Percentiles rank a stretch among this genome's conserved stretches.
Evolutionary conservation across 2,888 invertebrate genomes (phyloP).

Genomic region (Pteria penguin): DNA sequence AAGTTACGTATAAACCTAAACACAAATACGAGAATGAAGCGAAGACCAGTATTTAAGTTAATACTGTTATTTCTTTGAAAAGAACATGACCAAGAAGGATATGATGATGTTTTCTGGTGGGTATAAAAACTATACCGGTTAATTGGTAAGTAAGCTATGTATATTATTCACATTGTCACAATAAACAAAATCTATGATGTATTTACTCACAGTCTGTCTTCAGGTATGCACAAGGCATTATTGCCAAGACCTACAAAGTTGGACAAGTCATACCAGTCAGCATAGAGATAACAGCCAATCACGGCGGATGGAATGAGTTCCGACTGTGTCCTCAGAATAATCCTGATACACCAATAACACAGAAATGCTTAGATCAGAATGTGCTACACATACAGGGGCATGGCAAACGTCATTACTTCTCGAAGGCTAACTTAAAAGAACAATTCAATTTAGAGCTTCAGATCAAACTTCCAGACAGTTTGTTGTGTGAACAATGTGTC

Average conservation of each 20-base stretch:
- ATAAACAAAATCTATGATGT: neutral
- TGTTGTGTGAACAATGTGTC: slow-evolving; percentile 77
- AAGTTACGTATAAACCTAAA: too few relatives aligned
- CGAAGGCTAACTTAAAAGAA: slow-evolving; percentile 17
- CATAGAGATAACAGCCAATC: slow-evolving; percentile 55
- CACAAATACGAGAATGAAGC: too few relatives aligned
- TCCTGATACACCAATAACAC: slow-evolving; percentile 40
- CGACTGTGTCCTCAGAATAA: slow-evolving; percentile 56
- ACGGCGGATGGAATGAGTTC: slow-evolving; percentile 56
- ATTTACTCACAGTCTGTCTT: neutral
- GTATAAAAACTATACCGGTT: neutral
- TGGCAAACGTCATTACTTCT: slow-evolving; percentile 50
- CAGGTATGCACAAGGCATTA: slow-evolving; percentile 56
- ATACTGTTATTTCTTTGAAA: too few relatives aligned
- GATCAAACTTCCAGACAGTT: slow-evolving; percentile 69
- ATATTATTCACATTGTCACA: neutral
- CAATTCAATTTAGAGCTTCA: slow-evolving; percentile 36
- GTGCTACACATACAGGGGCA: slow-evolving; percentile 68
- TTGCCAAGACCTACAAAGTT: slow-evolving; percentile 48
- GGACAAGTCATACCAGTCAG: slow-evolving; percentile 55
- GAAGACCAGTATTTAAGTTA: too few relatives aligned
- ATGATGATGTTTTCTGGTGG: neutral
- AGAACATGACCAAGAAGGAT: too few relatives aligned
- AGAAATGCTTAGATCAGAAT: slow-evolving; percentile 51
- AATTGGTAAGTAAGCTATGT: neutral